Evolutionary conservation across 1,140 invertebrate genomes (phyloP), one percentile per base, ranked within the genome.

Genomic region (Drosophila dunni): DNA sequence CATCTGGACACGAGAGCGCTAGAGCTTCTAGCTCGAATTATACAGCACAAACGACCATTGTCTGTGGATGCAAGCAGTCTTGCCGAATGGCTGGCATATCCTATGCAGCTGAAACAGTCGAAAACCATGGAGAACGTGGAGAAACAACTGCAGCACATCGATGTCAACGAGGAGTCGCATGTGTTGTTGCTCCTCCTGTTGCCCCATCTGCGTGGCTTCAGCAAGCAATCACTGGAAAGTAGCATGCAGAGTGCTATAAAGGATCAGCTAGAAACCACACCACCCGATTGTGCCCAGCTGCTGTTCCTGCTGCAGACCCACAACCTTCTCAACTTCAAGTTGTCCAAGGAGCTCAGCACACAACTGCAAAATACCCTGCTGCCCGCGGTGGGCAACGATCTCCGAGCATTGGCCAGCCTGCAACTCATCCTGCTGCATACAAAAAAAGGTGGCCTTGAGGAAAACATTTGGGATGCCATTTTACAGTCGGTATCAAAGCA

Each of bases 21-120:
- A 71, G 83, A 93, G 36, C 92, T 97, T 11, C 90, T 97, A 11
- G 93, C 95, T 1, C 95, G 95, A 83, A 93, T 97, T 38, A 92
- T 97, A 29, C 81, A 94, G 24, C 92, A 92, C 24, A 97, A 97
- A 91, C 93, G 94, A 10, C 94, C 96, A 1, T 89, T 95, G 3
- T 94, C 93, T 36, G 93, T 94, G 29, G 94, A 93, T 90, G 94
- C 94, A 8, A 92, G 94, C 17, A 94, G 94, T 65, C 81, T 95
- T 6, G 88, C 94, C 62, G 93, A 94, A 17, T 96, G 95, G 96
- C 93, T 93, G 0, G 94, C 94, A 72, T 96, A 95, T 90, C 93
- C 93, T 2, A 77, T 97, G 6, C 94, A 96, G 75, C 93, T 96
- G 72, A 92, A 92, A 44, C 67, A 91, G 11, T 45, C 45, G 9